These are phyloP conservation scores for Spondyliosoma cantharus DNA, from an alignment of 2,797 vertebrate genomes.

Conservation along the genomic window DNA sequence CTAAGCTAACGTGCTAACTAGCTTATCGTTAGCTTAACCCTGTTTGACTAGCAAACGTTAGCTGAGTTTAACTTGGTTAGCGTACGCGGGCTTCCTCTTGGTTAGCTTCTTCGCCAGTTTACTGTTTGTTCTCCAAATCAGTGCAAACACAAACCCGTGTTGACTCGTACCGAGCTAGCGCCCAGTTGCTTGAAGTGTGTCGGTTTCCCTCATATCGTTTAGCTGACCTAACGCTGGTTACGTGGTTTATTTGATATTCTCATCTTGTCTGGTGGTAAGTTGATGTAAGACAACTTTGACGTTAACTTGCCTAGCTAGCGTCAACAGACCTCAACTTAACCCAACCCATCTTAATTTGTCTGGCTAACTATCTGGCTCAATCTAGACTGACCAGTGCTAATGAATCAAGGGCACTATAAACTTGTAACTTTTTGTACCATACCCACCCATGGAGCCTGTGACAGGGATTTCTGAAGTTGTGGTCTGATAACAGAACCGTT, in stretches of 20 bases:
- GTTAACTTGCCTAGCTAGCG: slow-evolving; percentile 5
- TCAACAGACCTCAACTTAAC: slow-evolving; percentile 7
- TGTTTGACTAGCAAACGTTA: slow-evolving; percentile 60
- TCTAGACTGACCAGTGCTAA: no score
- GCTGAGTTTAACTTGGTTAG: slow-evolving; percentile 57
- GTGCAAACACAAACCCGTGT: not conserved
- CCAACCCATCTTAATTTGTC: not conserved
- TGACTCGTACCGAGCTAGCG: not conserved
- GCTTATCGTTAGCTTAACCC: slow-evolving; percentile 66
- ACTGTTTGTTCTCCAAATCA: slow-evolving; percentile 19
- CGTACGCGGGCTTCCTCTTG: slow-evolving; percentile 42
- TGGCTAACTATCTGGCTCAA: not conserved
- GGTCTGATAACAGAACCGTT: not conserved
- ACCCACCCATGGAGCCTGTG: slow-evolving; percentile 16
- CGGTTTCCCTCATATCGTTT: slow-evolving; percentile 24
- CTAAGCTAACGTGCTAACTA: slow-evolving; percentile 78
- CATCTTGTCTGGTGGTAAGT: not conserved
- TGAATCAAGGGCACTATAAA: slow-evolving; percentile 8
- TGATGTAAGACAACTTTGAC: not conserved
- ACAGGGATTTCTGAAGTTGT: slow-evolving; percentile 15
- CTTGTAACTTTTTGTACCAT: not conserved
- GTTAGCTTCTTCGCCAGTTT: slow-evolving; percentile 32
- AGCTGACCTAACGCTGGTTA: slow-evolving; percentile 22
- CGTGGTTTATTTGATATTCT: slow-evolving; percentile 5
- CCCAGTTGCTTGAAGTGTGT: not conserved